Conservation (phyloP, 2,888 invertebrate genomes). For the Cylindroiulus punctatus region DNA sequence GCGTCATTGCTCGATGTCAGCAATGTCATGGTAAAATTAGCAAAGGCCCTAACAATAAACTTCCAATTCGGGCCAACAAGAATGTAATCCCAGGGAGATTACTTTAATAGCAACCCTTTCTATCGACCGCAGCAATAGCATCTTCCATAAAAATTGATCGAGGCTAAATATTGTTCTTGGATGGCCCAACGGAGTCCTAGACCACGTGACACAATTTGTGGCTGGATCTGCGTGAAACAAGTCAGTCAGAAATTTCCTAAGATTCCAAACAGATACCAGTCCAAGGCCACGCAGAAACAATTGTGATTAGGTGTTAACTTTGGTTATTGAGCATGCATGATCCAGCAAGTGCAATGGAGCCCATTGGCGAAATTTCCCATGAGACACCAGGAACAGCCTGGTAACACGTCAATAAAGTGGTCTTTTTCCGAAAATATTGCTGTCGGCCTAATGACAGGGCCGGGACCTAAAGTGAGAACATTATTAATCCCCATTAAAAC, state of each 20-base stretch:
- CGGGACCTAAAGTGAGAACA: not conserved
- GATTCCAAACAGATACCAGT: too few species aligned
- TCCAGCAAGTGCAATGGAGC: not conserved
- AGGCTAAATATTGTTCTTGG: too few species aligned
- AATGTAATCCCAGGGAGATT: not conserved
- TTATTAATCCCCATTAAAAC: not conserved
- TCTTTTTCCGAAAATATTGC: not conserved
- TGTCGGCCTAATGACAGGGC: not conserved
- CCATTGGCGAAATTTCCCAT: not conserved
- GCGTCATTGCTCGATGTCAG: not conserved
- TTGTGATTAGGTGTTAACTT: not conserved
- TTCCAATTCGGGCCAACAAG: not conserved
- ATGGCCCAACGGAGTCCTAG: too few species aligned
- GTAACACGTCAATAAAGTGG: not conserved
- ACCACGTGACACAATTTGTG: too few species aligned
- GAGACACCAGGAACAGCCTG: conserved; percentile 1
- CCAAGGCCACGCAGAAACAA: not conserved
- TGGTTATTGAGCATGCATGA: not conserved
- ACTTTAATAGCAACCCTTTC: not conserved
- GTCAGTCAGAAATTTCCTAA: too few species aligned
- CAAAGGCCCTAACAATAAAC: not conserved
- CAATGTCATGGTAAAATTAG: not conserved
- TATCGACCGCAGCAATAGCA: not conserved
- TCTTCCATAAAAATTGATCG: too few species aligned
- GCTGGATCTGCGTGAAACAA: too few species aligned